Percentiles rank a stretch among this genome's conserved stretches.
Evolutionary conservation across 2,888 invertebrate genomes (phyloP).

Genomic region (Eremobia ochroleuca): DNA sequence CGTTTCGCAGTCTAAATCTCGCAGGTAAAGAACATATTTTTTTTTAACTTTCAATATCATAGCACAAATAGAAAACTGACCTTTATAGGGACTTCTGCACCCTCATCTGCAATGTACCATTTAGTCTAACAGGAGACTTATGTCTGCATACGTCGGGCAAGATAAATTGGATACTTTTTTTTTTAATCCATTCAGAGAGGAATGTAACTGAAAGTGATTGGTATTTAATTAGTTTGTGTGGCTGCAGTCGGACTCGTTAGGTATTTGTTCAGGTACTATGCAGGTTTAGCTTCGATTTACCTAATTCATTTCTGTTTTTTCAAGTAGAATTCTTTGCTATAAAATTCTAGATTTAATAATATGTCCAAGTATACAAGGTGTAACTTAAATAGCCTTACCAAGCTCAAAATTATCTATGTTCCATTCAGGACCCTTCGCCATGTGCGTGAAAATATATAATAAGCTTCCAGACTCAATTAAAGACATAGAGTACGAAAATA

Average conservation of each 20-base stretch:
- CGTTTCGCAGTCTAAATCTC: too few relatives aligned
- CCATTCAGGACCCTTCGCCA: too few relatives aligned
- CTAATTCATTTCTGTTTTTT: background rate
- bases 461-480: too few relatives aligned
- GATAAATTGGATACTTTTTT: conserved; percentile 80
- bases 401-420: too few relatives aligned
- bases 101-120: background rate
- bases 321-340: background rate
- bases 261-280: background rate
- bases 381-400: too few relatives aligned
- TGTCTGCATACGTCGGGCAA: conserved; percentile 73
- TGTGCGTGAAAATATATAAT: too few relatives aligned
- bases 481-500: too few relatives aligned
- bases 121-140: conserved; percentile 34
- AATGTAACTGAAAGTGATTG: conserved; percentile 56
- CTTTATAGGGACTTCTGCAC: conserved; percentile 21
- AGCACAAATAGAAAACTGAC: background rate
- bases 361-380: too few relatives aligned
- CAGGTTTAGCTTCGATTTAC: background rate
- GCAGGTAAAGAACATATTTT: too few relatives aligned
- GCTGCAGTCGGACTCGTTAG: conserved; percentile 24
- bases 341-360: background rate
- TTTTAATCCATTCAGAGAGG: too few relatives aligned
- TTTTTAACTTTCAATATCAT: background rate
- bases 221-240: conserved; percentile 63